Evolutionary conservation across 2,113 vertebrate species (phyloP).

Genomic region (Eubucco bourcierii): DNA sequence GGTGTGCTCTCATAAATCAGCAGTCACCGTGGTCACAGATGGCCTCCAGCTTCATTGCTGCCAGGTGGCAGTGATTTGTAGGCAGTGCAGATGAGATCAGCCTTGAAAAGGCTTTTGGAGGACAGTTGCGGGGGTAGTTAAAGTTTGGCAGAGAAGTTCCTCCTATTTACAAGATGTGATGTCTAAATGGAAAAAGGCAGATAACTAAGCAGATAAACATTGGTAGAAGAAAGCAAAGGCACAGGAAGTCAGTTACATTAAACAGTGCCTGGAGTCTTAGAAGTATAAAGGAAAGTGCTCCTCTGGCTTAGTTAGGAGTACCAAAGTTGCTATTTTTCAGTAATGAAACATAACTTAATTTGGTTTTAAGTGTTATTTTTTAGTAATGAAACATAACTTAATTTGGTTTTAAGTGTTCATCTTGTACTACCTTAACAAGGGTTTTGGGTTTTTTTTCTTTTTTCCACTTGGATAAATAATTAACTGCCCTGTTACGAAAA

Average conservation of each 20-base stretch:
- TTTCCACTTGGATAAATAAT: not conserved
- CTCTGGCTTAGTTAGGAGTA: not conserved
- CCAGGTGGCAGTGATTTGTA: conserved; percentile 36
- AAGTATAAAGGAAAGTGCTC: not conserved
- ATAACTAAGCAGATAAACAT: not conserved
- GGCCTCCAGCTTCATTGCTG: not conserved
- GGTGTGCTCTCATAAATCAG: conserved; percentile 42
- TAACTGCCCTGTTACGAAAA: not conserved
- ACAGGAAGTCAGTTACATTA: not conserved
- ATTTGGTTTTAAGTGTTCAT: not conserved
- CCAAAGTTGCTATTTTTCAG: not conserved
- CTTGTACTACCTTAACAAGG: not conserved
- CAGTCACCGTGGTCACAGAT: conserved; percentile 35
- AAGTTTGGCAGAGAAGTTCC: not conserved
- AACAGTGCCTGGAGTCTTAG: not conserved
- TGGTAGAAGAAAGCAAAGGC: not conserved
- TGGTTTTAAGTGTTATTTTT: not conserved
- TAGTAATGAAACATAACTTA: not conserved
- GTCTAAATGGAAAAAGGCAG: not conserved
- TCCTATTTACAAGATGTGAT: not conserved
- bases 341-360: not conserved
- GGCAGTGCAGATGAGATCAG: not conserved
- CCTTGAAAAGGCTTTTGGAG: not conserved
- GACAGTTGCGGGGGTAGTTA: not conserved
- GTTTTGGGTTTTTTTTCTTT: not conserved